Base-by-base conservation (phyloP, 2,113 vertebrate species). In the Neogobius melanostomus region DNA sequence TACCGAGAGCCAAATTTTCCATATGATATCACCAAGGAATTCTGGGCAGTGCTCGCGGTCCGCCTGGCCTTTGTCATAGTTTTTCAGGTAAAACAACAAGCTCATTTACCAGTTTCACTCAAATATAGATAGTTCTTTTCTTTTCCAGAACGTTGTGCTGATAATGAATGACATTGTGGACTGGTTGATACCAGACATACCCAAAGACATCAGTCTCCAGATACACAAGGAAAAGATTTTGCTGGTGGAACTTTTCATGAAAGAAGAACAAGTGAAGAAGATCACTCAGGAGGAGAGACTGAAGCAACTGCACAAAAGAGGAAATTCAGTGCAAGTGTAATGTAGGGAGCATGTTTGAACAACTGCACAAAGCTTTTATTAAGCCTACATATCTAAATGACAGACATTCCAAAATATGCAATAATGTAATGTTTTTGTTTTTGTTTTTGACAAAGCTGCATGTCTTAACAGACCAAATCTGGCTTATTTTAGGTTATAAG, bases 171-270 rank as follows among this genome's bases (percentile, higher is more conserved):
- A 99, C 82, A 91, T 99, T 44, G 95, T 99, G 77, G 98, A 99
- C 94, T 99, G 98, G 98, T 92, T 98, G 75, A 99, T 99, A 84
- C 97, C 98, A 7, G 98, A 99, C 93, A 99, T 99, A 92, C 98
- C 97, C 69, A 98, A 99, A 87, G 96, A 99, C 90, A 99, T 99
- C 92, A 98, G 95, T 76, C 87, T 95, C 75, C 97, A 98, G 91
- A 95, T 99, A 74, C 95, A 96, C 86, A 96, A 98, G 79, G 97
- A 99, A 87, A 99, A 98, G 87, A 95, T 95, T 65, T 91, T 99
- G 15, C 91, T 98, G 95, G 95, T 99, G 12, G 97, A 99, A 71
- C 93, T 98, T 45, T 98, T 98, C 85, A 95, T 99, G 95, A 91
- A 94, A 65, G 97, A 99, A 85, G 98, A 99, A 76, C 95, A 96